Evolutionary conservation across 2,888 invertebrate species (phyloP).

Genomic region (Rotaria macrura): DNA sequence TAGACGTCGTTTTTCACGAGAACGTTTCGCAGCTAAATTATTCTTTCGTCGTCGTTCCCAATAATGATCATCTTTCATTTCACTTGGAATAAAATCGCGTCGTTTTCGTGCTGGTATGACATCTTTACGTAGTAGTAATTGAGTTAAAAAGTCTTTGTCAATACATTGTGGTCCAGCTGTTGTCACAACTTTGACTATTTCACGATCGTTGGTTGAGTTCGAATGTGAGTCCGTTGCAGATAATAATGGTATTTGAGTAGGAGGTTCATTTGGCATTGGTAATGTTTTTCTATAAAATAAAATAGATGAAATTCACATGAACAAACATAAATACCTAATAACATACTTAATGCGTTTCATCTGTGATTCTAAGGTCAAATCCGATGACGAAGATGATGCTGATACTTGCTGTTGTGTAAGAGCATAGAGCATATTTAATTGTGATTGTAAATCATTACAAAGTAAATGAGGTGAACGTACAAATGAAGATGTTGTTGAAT

Average conservation of each 20-base stretch:
- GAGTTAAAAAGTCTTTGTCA: conserved; percentile 14
- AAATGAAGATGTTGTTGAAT: neutral
- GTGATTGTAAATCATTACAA: neutral
- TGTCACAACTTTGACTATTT: conserved; percentile 14
- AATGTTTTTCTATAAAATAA: neutral
- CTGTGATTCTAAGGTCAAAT: neutral
- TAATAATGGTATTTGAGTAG: neutral
- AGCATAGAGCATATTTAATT: neutral
- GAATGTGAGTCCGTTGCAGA: neutral
- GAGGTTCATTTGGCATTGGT: neutral
- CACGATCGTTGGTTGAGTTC: neutral
- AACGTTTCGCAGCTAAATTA: conserved; percentile 32
- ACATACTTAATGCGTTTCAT: neutral
- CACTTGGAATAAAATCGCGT: conserved; percentile 32
- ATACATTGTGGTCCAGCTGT: conserved; percentile 19
- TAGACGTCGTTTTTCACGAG: conserved; percentile 31
- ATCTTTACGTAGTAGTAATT: conserved; percentile 25
- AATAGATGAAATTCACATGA: too few species aligned
- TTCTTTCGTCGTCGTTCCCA: conserved; percentile 33
- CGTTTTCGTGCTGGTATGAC: conserved; percentile 33
- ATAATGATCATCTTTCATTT: conserved; percentile 33
- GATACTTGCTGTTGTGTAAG: neutral
- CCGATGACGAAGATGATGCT: neutral
- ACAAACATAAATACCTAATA: neutral
- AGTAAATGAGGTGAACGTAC: conserved; percentile 5